These are phyloP conservation scores for Ophioninae sp. DNA, from an alignment of 2,888 invertebrate species.

Conservation along the genomic window DNA sequence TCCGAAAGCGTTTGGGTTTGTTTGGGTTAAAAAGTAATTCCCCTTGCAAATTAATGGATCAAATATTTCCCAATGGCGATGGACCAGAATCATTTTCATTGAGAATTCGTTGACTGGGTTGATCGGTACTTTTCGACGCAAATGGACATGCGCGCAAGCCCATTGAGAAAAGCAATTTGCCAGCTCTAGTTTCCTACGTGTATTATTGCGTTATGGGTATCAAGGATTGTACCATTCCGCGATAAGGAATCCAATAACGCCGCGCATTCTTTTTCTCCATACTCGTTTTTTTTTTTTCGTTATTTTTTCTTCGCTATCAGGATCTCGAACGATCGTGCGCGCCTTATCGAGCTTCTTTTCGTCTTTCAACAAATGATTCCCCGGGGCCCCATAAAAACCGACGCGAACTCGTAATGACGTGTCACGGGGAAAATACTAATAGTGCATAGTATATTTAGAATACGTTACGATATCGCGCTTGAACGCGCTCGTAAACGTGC, in stretches of 20 bases:
- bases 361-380: conserved; percentile 33
- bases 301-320: neutral
- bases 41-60: neutral
- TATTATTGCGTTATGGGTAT: neutral
- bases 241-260: neutral
- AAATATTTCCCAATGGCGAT: neutral
- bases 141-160: neutral
- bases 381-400: neutral
- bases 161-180: neutral
- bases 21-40: neutral
- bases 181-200: neutral
- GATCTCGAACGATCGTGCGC: conserved; percentile 1
- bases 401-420: conserved; percentile 17
- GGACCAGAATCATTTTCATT: neutral
- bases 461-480: conserved; percentile 41
- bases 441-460: conserved; percentile 18
- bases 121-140: neutral
- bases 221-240: neutral
- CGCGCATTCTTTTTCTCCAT: neutral
- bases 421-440: conserved; percentile 26
- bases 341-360: conserved; percentile 64
- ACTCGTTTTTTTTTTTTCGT: neutral
- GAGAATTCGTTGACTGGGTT: neutral
- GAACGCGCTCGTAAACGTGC: conserved; percentile 33
- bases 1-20: too few relatives aligned